phyloP scores from a whole-genome alignment of 2,113 vertebrate genomes.

The Falcunculus frontatus region DNA sequence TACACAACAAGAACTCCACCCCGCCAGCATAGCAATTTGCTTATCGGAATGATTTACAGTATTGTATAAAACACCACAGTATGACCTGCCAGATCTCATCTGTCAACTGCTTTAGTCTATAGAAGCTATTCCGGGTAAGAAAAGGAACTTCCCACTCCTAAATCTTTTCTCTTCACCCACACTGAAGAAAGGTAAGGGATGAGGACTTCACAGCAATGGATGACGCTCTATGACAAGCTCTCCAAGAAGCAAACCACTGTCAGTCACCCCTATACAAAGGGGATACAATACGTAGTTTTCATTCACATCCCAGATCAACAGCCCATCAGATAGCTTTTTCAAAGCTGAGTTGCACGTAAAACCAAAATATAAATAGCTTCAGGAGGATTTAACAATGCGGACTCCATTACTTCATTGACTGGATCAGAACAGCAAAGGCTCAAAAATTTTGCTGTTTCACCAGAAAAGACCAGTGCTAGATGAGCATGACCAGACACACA shows the following conservation, averaged over 20 bases:
- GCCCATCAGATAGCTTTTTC: background rate
- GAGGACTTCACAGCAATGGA: background rate
- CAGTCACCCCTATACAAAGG: background rate
- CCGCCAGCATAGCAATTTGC: background rate
- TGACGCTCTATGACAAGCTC: background rate
- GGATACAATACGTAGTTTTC: background rate
- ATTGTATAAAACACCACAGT: background rate
- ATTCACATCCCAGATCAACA: background rate
- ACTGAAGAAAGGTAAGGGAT: background rate
- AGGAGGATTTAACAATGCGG: background rate
- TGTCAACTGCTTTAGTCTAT: background rate
- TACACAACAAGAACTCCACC: background rate
- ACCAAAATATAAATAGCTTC: slow-evolving; percentile 1
- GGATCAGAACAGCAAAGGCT: background rate
- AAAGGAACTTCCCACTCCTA: background rate
- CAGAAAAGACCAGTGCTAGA: background rate
- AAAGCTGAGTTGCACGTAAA: background rate
- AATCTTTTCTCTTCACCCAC: background rate
- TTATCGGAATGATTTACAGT: background rate
- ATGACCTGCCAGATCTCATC: background rate
- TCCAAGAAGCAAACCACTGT: background rate
- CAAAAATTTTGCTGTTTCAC: background rate
- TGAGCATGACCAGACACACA: background rate
- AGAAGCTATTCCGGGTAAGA: background rate
- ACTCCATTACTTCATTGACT: background rate